These are phyloP conservation scores for Palythoa grandis DNA, from an alignment of 92 coral and sea anemone species.

Conservation along the genomic window DNA sequence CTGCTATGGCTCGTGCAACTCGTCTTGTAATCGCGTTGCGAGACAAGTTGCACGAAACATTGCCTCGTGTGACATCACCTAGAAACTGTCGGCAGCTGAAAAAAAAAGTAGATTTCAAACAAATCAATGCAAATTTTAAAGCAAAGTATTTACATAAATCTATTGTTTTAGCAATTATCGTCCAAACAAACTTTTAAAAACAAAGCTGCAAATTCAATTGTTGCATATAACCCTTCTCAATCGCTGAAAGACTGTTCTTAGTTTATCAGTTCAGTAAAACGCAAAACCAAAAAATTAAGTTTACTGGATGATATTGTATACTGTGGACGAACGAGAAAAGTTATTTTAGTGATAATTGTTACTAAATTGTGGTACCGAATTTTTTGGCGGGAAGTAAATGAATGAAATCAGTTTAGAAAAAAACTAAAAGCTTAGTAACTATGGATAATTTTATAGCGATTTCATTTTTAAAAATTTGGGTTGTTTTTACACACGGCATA, in stretches of 20 bases:
- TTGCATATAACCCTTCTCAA: background rate
- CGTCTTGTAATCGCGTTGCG: too few relatives aligned
- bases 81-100: background rate
- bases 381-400: background rate
- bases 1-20: too few relatives aligned
- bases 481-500: background rate
- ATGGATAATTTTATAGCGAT: background rate
- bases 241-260: background rate
- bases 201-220: background rate
- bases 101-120: background rate
- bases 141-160: background rate
- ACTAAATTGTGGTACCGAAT: background rate
- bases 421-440: background rate
- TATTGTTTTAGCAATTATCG: background rate
- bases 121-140: background rate
- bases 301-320: background rate
- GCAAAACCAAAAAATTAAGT: too few relatives aligned
- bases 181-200: background rate
- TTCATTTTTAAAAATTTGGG: background rate
- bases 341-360: background rate
- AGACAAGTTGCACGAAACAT: too few relatives aligned
- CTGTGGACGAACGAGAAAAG: background rate
- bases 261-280: too few relatives aligned
- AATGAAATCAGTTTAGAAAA: background rate
- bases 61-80: too few relatives aligned